phyloP scores from a whole-genome alignment of 2,113 vertebrate species.

The Perca fluviatilis region DNA sequence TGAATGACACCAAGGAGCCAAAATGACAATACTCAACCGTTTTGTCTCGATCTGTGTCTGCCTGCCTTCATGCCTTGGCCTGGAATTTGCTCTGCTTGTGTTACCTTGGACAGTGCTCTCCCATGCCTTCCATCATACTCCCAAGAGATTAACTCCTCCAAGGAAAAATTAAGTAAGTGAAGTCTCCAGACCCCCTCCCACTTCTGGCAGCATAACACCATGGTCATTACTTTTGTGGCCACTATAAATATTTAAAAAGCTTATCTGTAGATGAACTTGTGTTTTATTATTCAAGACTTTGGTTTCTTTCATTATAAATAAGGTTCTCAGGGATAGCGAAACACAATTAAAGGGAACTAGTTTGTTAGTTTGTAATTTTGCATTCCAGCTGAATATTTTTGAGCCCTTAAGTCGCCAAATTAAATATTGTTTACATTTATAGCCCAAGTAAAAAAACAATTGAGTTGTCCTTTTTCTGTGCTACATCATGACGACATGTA shows the following conservation, averaged over 20 bases:
- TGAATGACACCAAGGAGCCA: background rate
- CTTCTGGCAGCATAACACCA: conserved; percentile 22
- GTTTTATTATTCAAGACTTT: conserved; percentile 79
- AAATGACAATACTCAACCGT: background rate
- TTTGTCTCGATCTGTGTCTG: background rate
- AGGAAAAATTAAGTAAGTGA: conserved; percentile 18
- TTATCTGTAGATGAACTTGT: conserved; percentile 78
- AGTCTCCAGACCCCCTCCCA: conserved; percentile 27
- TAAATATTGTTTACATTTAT: conserved; percentile 78
- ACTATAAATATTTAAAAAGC: conserved; percentile 74
- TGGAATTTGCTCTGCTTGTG: background rate
- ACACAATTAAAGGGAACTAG: conserved; percentile 82
- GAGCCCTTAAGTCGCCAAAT: conserved; percentile 60
- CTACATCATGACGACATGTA: conserved; percentile 35
- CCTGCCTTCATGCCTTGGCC: background rate
- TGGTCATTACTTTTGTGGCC: conserved; percentile 52
- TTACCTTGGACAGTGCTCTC: conserved; percentile 5
- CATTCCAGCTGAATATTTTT: conserved; percentile 72
- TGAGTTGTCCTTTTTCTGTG: conserved; percentile 45
- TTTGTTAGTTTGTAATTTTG: conserved; percentile 65
- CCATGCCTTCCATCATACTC: background rate
- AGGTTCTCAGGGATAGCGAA: conserved; percentile 86
- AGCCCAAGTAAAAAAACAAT: conserved; percentile 37
- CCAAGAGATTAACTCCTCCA: conserved; percentile 24
- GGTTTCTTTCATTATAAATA: conserved; percentile 77